Base-by-base conservation (phyloP, 2,888 invertebrate species). In the Aphodius sticticus region DNA sequence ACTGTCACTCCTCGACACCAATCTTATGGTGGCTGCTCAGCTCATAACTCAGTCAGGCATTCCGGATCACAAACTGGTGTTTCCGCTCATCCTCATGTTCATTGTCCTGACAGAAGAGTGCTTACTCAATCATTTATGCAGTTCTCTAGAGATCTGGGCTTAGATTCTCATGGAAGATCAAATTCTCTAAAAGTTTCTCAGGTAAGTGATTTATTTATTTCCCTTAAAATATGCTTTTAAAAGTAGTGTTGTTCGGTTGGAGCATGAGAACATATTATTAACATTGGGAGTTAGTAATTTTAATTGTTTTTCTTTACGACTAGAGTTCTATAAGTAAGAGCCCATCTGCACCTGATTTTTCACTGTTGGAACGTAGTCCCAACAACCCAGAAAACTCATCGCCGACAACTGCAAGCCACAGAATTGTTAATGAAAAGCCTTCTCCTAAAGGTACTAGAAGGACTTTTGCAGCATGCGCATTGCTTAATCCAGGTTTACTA, bases 401-500 rank as follows among this genome's bases (percentile, higher is more conserved):
- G 6, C 82, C 83, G 7, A 81, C 80, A 35, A 78, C 77, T 6
- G 76, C 79, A 16, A 79, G 75, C 16, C 79, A 82, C 38, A 80
- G 82, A n/a, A 77, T 77, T 76, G 69, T 79, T 69, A 76, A 80
- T 77, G 76, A 81, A 76, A 79, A 75, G 85, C 84, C 82, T 81
- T 85, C 76, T 82, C 87, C 37, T 38, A 81, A 80, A 70, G 72
- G 78, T 16, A 76, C 76, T 36, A 84, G 85, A 78, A 86, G 85
- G 16, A 81, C 83, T 86, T 89, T 90, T 77, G 89, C 90, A 0
- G 92, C 92, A 0, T 91, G 91, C 82, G 90, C 92, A 0, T 87
- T 93, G 70, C 88, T 94, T 35, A 93, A 93, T 86, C 93, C 94
- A 81, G 91, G 91, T 26, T 88, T 93, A 53, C 91, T 95, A 76